Evolutionary conservation across 2,113 vertebrate genomes (phyloP).

Genomic region (Larimichthys crocea): DNA sequence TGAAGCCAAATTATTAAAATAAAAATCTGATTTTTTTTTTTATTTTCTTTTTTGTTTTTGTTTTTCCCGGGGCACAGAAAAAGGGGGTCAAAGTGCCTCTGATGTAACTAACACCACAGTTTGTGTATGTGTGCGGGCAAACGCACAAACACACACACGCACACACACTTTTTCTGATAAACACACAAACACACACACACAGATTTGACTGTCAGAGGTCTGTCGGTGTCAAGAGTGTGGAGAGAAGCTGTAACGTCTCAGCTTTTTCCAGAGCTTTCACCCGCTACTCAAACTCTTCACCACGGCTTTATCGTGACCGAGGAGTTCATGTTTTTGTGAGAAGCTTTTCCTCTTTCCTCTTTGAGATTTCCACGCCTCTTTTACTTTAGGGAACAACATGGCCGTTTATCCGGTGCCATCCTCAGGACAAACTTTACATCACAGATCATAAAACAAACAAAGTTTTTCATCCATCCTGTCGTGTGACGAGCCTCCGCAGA

Average conservation of each 20-base stretch:
- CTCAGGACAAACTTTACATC: neutral
- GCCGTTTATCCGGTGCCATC: neutral
- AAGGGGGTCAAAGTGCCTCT: conserved; percentile 80
- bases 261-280: conserved; percentile 9
- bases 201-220: conserved; percentile 11
- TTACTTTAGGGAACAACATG: neutral
- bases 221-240: neutral
- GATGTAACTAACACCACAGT: conserved; percentile 74
- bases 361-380: neutral
- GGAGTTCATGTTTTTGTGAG: neutral
- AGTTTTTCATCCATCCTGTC: neutral
- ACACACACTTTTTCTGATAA: conserved; percentile 14
- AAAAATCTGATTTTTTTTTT: conserved; percentile 40
- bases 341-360: neutral
- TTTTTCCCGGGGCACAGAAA: conserved; percentile 57
- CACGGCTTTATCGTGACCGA: neutral
- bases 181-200: neutral
- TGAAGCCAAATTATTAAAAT: conserved; percentile 86
- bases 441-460: neutral
- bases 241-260: conserved; percentile 7
- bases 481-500: neutral
- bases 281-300: neutral
- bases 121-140: conserved; percentile 51
- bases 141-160: conserved; percentile 8
- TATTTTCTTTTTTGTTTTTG: neutral